Base-by-base conservation (phyloP, 2,888 invertebrate species). In the Acanthosepion pharaonis region DNA sequence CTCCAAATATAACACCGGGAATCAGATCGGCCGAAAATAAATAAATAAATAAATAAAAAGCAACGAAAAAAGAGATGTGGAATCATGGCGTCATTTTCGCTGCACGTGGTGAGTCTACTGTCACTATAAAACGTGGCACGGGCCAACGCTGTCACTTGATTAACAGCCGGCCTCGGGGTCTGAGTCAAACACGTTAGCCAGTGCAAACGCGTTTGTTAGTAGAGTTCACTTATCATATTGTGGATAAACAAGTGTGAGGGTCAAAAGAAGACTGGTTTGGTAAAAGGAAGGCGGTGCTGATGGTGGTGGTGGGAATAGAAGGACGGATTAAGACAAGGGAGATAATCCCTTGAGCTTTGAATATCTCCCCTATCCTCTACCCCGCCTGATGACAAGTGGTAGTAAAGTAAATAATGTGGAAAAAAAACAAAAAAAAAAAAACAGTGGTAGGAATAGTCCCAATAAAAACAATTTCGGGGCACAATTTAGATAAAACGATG, bases 271-370 rank as follows among this genome's bases (percentile, higher is more conserved):
- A 78, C 25, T 64, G 64, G 23, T 78, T 33, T 11, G 15, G 42
- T 42, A 42, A 42, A 42, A 42, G 42, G 42, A 42, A 42, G 42
- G 42, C 2, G 42, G 42, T 42, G 42, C 42, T 42, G 1, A 42
- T 4, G 15, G 9, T 0, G n/a, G 5, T n/a, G 1, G n/a, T 8
- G n/a, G 11, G 15, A 2, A 9, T n/a, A 33, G n/a, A 33, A 15
- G n/a, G 11, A 78, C n/a, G 15, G 78, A 23, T 20, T 23, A 23
- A 33, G 78, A 15, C 78, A 78, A 78, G n/a, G 78, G 78, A 78
- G 78, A 78, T 78, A 78, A 78, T 78, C 78, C 78, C 78, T 78
- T n/a, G 78, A 78, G 78, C n/a, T 78, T 78, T 78, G 78, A n/a
- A n/a, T 28, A n/a, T 78, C n/a, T 78, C 78, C 9, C 0, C 28